Percentiles rank a stretch among this genome's conserved stretches.
phyloP scores from a whole-genome alignment of 2,797 vertebrate genomes.

The Channallabes apus region DNA sequence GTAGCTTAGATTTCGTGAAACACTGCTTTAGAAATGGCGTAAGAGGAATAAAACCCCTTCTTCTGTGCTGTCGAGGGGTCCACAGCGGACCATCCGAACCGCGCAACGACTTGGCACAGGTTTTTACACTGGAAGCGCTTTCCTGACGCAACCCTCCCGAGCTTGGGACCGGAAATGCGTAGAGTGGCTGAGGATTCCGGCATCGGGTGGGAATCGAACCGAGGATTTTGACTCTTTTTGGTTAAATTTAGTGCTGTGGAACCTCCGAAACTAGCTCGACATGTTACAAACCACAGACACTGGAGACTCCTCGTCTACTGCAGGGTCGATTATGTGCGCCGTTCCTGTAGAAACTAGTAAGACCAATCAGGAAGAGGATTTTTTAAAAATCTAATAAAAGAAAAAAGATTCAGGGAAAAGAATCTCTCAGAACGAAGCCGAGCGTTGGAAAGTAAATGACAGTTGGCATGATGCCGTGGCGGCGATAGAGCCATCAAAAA shows the following conservation, averaged over 20 bases:
- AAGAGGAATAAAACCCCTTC: neutral
- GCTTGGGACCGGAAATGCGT: no score
- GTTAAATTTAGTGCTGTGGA: neutral
- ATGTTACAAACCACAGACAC: neutral
- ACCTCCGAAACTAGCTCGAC: no score
- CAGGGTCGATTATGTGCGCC: neutral
- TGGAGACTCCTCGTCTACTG: neutral
- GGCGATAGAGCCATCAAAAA: slow-evolving; percentile 28
- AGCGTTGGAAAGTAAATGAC: neutral
- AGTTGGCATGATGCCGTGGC: slow-evolving; percentile 21
- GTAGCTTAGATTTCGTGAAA: no score
- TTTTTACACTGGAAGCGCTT: no score
- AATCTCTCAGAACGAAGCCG: neutral
- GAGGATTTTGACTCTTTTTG: neutral
- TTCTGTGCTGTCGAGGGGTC: neutral
- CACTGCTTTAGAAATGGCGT: neutral
- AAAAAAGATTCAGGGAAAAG: neutral
- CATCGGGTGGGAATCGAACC: no score
- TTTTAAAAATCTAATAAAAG: no score
- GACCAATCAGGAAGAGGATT: neutral
- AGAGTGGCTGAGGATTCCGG: no score
- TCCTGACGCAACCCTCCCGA: no score
- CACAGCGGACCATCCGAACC: no score
- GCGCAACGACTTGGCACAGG: no score
- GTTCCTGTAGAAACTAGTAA: neutral